phyloP scores from a whole-genome alignment of 2,113 vertebrate species.

The Platichthys stellatus region DNA sequence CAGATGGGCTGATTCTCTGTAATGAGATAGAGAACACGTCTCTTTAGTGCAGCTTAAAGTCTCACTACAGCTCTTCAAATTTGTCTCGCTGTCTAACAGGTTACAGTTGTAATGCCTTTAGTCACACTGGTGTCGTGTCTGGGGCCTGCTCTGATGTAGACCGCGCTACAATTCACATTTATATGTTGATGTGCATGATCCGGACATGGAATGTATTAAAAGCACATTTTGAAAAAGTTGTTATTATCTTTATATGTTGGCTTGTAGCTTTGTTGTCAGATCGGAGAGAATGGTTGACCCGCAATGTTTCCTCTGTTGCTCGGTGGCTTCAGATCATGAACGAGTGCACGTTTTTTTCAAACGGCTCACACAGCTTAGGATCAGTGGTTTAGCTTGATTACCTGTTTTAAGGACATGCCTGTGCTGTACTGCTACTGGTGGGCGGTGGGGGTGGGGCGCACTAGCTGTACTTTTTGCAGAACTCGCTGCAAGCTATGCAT shows the following conservation, averaged over 20 bases:
- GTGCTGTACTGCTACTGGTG: slow-evolving; percentile 39
- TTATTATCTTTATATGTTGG: background rate
- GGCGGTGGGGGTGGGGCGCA: slow-evolving; percentile 37
- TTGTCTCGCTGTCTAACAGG: slow-evolving; percentile 30
- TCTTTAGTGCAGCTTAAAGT: slow-evolving; percentile 62
- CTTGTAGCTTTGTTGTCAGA: background rate
- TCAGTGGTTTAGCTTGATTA: slow-evolving; percentile 80
- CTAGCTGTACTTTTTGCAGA: slow-evolving; percentile 31
- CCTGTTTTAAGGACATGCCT: slow-evolving; percentile 75
- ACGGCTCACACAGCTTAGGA: slow-evolving; percentile 77
- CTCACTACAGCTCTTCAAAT: slow-evolving; percentile 50
- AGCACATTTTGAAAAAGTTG: background rate
- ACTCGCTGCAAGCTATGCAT: slow-evolving; percentile 20
- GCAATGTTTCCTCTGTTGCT: slow-evolving; percentile 16
- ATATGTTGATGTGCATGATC: background rate
- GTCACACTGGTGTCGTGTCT: slow-evolving; percentile 1
- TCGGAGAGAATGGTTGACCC: slow-evolving; percentile 20
- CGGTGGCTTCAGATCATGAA: slow-evolving; percentile 54
- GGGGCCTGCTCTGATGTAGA: background rate
- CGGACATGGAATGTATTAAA: background rate
- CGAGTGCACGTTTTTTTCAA: slow-evolving; percentile 66
- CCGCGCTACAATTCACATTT: background rate
- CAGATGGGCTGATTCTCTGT: slow-evolving; percentile 74
- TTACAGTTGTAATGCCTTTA: slow-evolving; percentile 5
- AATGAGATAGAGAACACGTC: slow-evolving; percentile 68